Evolutionary conservation across 2,113 vertebrate species (phyloP).

Genomic region (Ceratotherium simum): DNA sequence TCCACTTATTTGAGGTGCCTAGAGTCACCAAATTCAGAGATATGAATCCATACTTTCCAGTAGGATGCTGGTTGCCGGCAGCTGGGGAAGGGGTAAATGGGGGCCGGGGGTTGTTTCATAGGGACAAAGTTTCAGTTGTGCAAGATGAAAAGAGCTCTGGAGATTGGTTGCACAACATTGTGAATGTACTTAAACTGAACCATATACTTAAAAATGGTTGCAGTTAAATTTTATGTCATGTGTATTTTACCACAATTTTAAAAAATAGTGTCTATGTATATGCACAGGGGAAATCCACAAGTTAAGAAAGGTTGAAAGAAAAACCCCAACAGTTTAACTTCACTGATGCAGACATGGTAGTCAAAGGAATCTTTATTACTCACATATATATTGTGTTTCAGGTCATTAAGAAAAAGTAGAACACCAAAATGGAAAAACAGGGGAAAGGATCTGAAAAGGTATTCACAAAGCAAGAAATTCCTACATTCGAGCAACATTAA

Average conservation of each 20-base stretch:
- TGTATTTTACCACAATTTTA: background rate
- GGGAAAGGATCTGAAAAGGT: background rate
- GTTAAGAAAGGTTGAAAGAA: background rate
- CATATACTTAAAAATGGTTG: background rate
- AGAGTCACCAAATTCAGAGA: background rate
- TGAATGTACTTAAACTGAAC: no score
- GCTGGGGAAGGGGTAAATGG: background rate
- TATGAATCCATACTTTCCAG: background rate
- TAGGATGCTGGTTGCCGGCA: background rate
- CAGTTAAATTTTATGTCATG: no score
- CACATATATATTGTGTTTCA: background rate
- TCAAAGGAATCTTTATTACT: background rate
- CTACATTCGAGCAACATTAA: background rate
- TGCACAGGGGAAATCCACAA: background rate
- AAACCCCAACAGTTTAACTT: no score
- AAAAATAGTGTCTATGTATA: no score
- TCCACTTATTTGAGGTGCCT: background rate
- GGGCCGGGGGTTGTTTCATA: background rate
- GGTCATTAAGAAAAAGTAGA: background rate
- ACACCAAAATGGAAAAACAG: background rate
- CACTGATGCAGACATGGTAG: fast-evolving
- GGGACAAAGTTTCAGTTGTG: background rate
- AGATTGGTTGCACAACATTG: background rate
- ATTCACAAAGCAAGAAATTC: background rate
- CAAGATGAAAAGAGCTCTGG: background rate